Evolutionary conservation across 2,113 vertebrate genomes (phyloP).

Genomic region (Anarhynchus alexandrinus): DNA sequence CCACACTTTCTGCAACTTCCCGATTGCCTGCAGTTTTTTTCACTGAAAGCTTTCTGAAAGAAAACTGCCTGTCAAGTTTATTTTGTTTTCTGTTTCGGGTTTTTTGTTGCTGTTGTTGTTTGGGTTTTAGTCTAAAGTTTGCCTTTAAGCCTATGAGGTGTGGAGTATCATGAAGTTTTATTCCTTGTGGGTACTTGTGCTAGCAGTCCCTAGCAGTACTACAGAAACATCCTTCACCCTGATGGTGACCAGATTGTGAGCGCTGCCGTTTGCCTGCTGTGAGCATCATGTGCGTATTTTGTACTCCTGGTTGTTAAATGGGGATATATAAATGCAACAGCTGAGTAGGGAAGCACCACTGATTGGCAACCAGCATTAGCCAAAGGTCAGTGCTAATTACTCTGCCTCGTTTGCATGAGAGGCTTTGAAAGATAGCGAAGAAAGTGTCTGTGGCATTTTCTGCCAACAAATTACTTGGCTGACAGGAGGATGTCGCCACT

Average conservation of each 20-base stretch:
- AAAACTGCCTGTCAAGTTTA: rapidly evolving
- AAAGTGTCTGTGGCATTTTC: slow-evolving; percentile 64
- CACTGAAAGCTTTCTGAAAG: background rate
- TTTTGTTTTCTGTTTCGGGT: background rate
- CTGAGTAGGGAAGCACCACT: background rate
- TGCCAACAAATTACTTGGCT: slow-evolving; percentile 62
- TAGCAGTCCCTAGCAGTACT: background rate
- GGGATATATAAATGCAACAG: background rate
- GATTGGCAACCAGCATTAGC: slow-evolving; percentile 45
- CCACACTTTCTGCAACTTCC: rapidly evolving
- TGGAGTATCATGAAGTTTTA: background rate
- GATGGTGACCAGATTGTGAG: background rate
- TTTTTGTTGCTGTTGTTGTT: no score
- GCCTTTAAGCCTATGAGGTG: background rate
- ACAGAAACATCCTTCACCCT: background rate
- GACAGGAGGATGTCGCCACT: slow-evolving; percentile 52
- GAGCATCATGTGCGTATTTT: rapidly evolving
- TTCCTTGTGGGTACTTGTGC: background rate
- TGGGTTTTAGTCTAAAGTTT: background rate
- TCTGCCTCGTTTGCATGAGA: slow-evolving; percentile 57
- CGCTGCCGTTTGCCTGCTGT: rapidly evolving
- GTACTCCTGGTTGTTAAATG: background rate
- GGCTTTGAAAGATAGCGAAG: slow-evolving; percentile 59
- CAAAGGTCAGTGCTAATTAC: slow-evolving; percentile 71
- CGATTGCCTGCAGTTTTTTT: rapidly evolving